Percentiles rank a stretch among this genome's conserved stretches.
Conservation (phyloP, 2,797 vertebrate species). For the Acanthopagrus latus region DNA sequence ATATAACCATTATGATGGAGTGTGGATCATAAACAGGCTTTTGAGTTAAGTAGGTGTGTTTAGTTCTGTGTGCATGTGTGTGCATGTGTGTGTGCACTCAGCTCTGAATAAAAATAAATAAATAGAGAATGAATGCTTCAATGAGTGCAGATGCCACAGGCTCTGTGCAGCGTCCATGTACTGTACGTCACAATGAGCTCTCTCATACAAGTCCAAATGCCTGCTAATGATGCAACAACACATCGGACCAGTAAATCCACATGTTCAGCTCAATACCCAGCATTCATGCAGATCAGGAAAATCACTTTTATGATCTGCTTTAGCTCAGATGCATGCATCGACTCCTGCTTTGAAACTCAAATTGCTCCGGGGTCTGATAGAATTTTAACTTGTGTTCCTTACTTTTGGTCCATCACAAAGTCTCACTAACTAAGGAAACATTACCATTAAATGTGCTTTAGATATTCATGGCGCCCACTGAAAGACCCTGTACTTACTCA, state of each 20-base stretch:
- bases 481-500: slow-evolving; percentile 15
- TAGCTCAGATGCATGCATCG: not conserved
- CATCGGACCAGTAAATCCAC: not conserved
- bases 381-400: not conserved
- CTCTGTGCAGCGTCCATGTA: slow-evolving; percentile 20
- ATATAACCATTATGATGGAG: slow-evolving; percentile 29
- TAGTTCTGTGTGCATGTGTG: slow-evolving; percentile 8
- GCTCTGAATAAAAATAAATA: not conserved
- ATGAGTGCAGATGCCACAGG: slow-evolving; percentile 27
- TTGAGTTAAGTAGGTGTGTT: slow-evolving; percentile 16
- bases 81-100: not conserved
- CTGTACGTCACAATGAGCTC: slow-evolving; percentile 39
- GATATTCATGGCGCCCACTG: not conserved
- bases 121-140: slow-evolving; percentile 11
- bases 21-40: slow-evolving; percentile 19
- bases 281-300: slow-evolving; percentile 4
- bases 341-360: not conserved
- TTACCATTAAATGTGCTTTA: not conserved
- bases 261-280: not conserved
- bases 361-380: not conserved
- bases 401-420: not conserved
- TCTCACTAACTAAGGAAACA: not conserved
- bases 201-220: slow-evolving; percentile 32
- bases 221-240: slow-evolving; percentile 33
- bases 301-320: not conserved